A percentile compares a stretch with the other conserved stretches of the same genome.
Evolutionary conservation across 2,113 vertebrate species (phyloP).

Genomic region (Rousettus leschenaultii): DNA sequence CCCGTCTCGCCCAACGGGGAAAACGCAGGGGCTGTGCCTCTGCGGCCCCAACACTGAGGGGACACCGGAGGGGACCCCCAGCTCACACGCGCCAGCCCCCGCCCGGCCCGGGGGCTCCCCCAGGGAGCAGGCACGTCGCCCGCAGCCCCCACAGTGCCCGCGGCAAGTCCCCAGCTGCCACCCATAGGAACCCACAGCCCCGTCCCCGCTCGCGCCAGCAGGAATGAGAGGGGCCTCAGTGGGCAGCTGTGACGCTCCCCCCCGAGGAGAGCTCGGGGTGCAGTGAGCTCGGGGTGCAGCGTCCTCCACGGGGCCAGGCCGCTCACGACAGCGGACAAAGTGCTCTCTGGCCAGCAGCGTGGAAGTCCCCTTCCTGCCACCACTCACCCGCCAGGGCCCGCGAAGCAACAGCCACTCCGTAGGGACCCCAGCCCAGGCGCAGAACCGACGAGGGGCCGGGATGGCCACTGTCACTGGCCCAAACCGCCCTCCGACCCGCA

Average conservation of each 20-base stretch:
- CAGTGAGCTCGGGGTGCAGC: fast-evolving
- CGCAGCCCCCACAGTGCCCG: not conserved
- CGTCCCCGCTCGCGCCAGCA: fast-evolving
- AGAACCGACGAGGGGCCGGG: fast-evolving
- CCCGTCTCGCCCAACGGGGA: fast-evolving
- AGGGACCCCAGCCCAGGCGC: fast-evolving
- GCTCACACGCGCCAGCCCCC: fast-evolving
- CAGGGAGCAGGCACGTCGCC: fast-evolving
- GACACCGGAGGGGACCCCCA: not conserved
- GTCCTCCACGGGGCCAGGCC: not conserved
- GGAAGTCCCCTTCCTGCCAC: not conserved
- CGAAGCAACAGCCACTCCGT: fast-evolving
- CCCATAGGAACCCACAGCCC: fast-evolving
- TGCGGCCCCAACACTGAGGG: fast-evolving
- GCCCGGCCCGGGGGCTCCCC: not conserved
- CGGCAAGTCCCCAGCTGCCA: fast-evolving
- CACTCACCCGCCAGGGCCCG: too few relatives aligned
- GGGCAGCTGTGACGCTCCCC: fast-evolving
- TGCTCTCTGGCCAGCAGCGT: not conserved
- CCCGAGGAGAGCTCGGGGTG: too few relatives aligned
- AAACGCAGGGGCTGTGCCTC: not conserved
- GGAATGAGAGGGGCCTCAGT: not conserved
- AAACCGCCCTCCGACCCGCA: not conserved
- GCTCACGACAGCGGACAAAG: fast-evolving
- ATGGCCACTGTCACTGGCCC: not conserved